These are phyloP conservation scores for Spialia ferax DNA, from an alignment of 2,888 invertebrate genomes.

Conservation along the genomic window DNA sequence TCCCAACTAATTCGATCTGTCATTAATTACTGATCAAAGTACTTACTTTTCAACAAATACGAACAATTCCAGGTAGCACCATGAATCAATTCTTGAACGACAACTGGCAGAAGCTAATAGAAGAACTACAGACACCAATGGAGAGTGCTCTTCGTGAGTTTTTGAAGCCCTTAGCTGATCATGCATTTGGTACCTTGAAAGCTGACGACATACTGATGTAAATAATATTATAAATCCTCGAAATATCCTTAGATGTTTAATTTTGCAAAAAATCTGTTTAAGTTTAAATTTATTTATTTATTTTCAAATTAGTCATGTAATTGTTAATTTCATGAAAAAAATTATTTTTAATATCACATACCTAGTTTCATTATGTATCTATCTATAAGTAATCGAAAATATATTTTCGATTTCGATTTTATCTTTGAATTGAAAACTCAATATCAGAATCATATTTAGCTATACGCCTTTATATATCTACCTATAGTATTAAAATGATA, in stretches of 20 bases:
- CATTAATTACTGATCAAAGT: background rate
- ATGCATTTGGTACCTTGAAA: slow-evolving; percentile 70
- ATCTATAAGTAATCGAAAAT: no score
- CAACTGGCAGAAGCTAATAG: slow-evolving; percentile 91
- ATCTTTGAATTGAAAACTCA: no score
- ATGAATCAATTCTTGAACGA: slow-evolving; percentile 93
- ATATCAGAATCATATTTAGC: no score
- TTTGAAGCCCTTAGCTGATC: slow-evolving; percentile 75
- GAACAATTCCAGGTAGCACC: slow-evolving; percentile 81
- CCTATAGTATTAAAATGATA: slow-evolving; percentile 10
- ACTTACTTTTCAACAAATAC: background rate
- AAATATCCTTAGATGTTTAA: background rate
- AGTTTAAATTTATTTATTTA: background rate
- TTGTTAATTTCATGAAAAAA: background rate
- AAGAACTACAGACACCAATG: slow-evolving; percentile 90
- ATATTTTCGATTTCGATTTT: no score
- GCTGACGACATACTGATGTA: slow-evolving; percentile 72
- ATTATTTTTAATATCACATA: background rate
- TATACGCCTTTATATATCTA: no score
- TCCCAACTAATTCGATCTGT: no score
- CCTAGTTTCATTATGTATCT: no score
- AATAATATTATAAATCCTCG: no score
- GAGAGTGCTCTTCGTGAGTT: slow-evolving; percentile 84
- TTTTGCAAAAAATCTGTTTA: background rate
- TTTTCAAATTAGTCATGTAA: background rate